A percentile compares a stretch with the other conserved stretches of the same genome.
Evolutionary conservation across 2,113 vertebrate species (phyloP).

Genomic region (Mellivora capensis): DNA sequence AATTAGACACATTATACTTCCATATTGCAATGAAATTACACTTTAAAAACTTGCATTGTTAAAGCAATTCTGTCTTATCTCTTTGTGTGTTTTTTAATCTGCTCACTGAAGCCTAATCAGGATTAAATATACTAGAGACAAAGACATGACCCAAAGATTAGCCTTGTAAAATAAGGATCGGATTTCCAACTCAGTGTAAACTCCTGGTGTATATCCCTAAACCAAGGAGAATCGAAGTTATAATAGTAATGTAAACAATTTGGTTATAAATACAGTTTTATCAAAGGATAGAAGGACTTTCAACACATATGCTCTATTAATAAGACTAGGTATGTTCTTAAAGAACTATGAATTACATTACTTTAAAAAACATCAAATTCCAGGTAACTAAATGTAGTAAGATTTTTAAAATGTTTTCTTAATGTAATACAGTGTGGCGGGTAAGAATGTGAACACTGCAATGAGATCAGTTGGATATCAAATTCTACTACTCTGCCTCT

Average conservation of each 20-base stretch:
- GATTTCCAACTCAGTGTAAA: conserved; percentile 58
- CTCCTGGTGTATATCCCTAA: conserved; percentile 35
- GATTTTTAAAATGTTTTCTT: not conserved
- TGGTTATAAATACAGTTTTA: not conserved
- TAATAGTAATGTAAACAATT: not conserved
- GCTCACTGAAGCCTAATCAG: conserved; percentile 52
- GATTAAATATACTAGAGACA: conserved; percentile 52
- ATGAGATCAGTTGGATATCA: conserved; percentile 16
- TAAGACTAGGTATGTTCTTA: conserved; percentile 26
- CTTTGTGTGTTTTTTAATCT: conserved; percentile 47
- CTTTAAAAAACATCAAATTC: not conserved
- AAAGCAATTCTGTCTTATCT: conserved; percentile 39
- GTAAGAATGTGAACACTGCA: not conserved
- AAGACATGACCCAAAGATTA: conserved; percentile 52
- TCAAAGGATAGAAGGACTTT: not conserved
- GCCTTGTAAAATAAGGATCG: conserved; percentile 34
- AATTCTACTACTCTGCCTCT: conserved; percentile 26
- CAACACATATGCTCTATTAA: not conserved
- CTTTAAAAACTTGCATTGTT: conserved; percentile 38
- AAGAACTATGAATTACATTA: not conserved
- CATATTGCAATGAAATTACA: not conserved
- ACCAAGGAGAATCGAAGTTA: not conserved
- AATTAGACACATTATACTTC: conserved; percentile 23
- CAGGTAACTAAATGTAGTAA: not conserved
- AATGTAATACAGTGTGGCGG: not conserved